Conservation (phyloP, 2,888 invertebrate genomes). For the Meiosimyza platycephala region DNA sequence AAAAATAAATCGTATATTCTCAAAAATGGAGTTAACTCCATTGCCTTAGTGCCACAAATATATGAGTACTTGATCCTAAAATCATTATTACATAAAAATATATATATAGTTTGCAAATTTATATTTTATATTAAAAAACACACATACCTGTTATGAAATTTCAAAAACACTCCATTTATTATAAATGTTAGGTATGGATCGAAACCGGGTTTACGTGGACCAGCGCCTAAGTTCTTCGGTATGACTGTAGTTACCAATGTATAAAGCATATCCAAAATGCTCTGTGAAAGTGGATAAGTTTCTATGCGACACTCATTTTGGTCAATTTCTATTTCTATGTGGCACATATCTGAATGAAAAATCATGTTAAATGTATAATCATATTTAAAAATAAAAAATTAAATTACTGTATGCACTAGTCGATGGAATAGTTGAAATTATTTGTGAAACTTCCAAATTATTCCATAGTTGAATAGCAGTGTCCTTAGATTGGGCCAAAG, state of each 20-base stretch:
- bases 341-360: slow-evolving; percentile 60
- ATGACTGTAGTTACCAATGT: slow-evolving; percentile 78
- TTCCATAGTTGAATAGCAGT: slow-evolving; percentile 88
- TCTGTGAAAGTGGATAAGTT: slow-evolving; percentile 88
- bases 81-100: too few relatives aligned
- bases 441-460: slow-evolving; percentile 83
- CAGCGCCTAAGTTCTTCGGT: slow-evolving; percentile 83
- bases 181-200: slow-evolving; percentile 90
- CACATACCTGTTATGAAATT: slow-evolving; percentile 71
- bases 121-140: neutral
- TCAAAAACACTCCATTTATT: slow-evolving; percentile 81
- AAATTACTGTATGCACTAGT: slow-evolving; percentile 69
- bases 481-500: slow-evolving; percentile 81
- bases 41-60: too few relatives aligned
- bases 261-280: slow-evolving; percentile 81
- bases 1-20: too few relatives aligned
- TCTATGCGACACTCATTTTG: slow-evolving; percentile 93
- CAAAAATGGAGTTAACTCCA: too few relatives aligned
- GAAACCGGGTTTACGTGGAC: slow-evolving; percentile 84
- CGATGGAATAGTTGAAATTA: slow-evolving; percentile 77
- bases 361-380: neutral
- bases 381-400: neutral
- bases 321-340: slow-evolving; percentile 85
- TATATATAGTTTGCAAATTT: neutral
- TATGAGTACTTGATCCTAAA: too few relatives aligned